Conservation (phyloP, 2,888 invertebrate species). For the Aleiodes testaceus region DNA sequence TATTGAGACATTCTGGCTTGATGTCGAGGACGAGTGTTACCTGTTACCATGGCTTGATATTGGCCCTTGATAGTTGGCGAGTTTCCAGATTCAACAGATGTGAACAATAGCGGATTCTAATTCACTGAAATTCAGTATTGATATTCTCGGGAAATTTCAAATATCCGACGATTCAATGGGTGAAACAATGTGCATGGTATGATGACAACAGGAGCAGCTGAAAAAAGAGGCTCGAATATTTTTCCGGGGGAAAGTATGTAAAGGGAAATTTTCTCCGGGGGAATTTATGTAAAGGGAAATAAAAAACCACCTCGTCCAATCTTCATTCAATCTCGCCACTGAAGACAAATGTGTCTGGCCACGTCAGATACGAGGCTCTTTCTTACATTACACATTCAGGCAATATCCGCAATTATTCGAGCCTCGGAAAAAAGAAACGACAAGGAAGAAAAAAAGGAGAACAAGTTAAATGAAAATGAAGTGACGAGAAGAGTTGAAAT, state of each 20-base stretch:
- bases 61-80: constrained; percentile 39
- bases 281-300: no score
- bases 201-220: background rate
- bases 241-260: no score
- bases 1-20: no score
- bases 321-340: constrained; percentile 24
- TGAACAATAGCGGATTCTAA: constrained; percentile 56
- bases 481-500: constrained; percentile 11
- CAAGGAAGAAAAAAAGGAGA: background rate
- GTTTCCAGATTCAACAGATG: constrained; percentile 66
- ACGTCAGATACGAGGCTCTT: constrained; percentile 3
- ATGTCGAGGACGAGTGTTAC: background rate
- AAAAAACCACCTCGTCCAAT: no score
- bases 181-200: no score
- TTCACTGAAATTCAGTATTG: constrained; percentile 4
- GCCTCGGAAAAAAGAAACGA: background rate
- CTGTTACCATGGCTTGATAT: constrained; percentile 38
- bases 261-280: no score
- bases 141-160: background rate
- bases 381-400: constrained; percentile 2
- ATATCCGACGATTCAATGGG: no score
- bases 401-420: background rate
- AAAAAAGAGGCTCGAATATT: background rate
- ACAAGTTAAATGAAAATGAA: background rate
- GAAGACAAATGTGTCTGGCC: constrained; percentile 53